Conservation (phyloP, 1,140 invertebrate species). For the Tetragonula clypearis region DNA sequence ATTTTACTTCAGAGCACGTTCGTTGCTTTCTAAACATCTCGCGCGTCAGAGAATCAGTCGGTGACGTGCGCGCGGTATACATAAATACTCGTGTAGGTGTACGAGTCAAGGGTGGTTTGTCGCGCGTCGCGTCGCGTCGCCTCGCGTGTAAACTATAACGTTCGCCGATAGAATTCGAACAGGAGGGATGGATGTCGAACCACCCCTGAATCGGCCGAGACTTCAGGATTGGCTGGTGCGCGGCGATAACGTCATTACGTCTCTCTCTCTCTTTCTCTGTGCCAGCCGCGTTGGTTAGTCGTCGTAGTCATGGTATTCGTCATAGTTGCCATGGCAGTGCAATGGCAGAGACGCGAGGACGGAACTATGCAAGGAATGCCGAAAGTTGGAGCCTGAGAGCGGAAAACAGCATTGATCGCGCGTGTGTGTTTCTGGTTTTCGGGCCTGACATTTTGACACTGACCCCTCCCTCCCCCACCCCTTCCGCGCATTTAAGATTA, state of each 20-base stretch:
- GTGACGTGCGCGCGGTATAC: neutral
- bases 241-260: conserved; percentile 42
- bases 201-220: neutral
- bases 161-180: neutral
- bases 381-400: neutral
- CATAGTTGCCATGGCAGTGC: neutral
- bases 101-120: neutral
- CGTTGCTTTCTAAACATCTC: neutral
- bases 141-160: conserved; percentile 5
- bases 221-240: conserved; percentile 18
- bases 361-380: conserved; percentile 10
- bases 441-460: neutral
- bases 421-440: neutral
- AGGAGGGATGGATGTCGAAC: neutral
- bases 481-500: neutral
- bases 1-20: neutral
- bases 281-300: neutral
- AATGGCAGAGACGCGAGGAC: neutral
- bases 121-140: neutral
- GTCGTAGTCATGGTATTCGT: neutral
- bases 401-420: conserved; percentile 15
- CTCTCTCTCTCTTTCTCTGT: no score
- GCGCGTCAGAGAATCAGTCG: neutral
- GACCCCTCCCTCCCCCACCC: neutral
- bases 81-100: neutral